Evolutionary conservation across 2,888 invertebrate species (phyloP), one percentile per base, ranked within the genome.

Genomic region (Leptinotarsa peninsularis): DNA sequence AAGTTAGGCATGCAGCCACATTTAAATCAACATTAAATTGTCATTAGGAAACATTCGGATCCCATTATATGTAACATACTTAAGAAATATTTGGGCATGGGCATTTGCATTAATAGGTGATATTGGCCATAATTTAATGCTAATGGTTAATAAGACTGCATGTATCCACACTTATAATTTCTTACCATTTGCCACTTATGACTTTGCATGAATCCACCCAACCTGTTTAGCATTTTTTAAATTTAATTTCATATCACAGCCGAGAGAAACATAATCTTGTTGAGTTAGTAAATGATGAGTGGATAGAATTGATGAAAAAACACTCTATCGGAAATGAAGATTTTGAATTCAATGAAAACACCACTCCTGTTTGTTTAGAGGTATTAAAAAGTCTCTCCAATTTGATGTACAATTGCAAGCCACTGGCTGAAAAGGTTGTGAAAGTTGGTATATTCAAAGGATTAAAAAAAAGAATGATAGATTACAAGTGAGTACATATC

Each of bases 331-430:
- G 88, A 68, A 87, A 86, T 63, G 80, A 88, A 49, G 87, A 89
- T 68, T 89, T 89, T 77, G 85, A 88, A 80, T 84, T 87, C 17
- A 86, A 89, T 27, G 86, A 88, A 56, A 82, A 89, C 73, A 88
- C 89, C 49, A 90, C 92, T 86, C 88, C 91, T 86, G 89, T 92
- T 33, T 91, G 90, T 3, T 89, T 95, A 7, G 97, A 97, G 88
- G 94, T 96, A 0, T 89, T 95, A 72, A 98, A 98, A 89, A 94
- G 96, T 85, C 89, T 98, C 14, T 97, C 95, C 86, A 98, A 98
- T 88, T 90, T 98, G 80, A 91, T 96, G 72, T 97, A 92, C 86
- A 96, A 98, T 86, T 93, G 93, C 85, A 82, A 85, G 3, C 90
- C 90, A 71, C 92, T 93, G 14, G 93, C 93, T 81, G 88, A 89